Evolutionary conservation across 2,888 invertebrate species (phyloP).

Genomic region (Anoncus sp.): DNA sequence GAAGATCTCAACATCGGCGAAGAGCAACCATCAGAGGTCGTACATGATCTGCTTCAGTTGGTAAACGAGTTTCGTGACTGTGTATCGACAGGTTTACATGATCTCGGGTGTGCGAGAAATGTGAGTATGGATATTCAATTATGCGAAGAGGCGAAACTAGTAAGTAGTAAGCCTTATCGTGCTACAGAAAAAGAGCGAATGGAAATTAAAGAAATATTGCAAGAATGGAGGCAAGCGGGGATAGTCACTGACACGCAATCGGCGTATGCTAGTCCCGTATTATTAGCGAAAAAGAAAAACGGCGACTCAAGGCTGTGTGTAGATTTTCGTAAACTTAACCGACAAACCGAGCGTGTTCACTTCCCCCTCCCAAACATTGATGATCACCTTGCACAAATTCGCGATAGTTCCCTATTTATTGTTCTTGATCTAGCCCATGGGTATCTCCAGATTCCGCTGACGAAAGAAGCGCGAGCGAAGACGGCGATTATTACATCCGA

Average conservation of each 20-base stretch:
- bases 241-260: neutral
- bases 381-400: constrained; percentile 2
- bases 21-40: neutral
- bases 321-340: neutral
- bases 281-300: neutral
- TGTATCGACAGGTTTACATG: constrained; percentile 9
- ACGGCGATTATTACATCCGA: too few relatives aligned
- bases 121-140: constrained; percentile 30
- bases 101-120: constrained; percentile 36
- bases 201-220: neutral
- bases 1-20: constrained; percentile 7
- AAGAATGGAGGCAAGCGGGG: neutral
- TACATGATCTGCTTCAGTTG: neutral
- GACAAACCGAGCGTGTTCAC: neutral
- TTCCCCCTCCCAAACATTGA: neutral
- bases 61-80: constrained; percentile 31
- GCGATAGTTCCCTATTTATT: neutral
- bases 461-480: too few relatives aligned
- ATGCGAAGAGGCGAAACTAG: neutral
- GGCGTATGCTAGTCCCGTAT: neutral
- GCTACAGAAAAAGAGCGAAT: neutral
- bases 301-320: neutral
- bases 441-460: too few relatives aligned
- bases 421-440: neutral
- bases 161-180: neutral